These are phyloP conservation scores for Drosophila athabasca DNA, from an alignment of 1,140 invertebrate genomes.

Conservation along the genomic window DNA sequence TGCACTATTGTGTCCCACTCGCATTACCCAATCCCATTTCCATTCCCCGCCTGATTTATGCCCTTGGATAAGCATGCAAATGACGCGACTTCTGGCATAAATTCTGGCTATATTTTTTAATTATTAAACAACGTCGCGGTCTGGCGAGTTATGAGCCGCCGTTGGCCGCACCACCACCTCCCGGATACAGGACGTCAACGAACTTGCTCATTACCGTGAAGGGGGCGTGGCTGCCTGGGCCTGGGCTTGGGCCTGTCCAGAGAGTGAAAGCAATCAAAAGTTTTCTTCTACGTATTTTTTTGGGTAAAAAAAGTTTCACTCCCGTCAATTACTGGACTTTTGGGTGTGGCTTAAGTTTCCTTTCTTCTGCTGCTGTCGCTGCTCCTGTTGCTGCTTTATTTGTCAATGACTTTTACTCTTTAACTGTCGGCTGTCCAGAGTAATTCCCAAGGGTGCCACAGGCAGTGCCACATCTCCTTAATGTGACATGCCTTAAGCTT, in stretches of 20 bases:
- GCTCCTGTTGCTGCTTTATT: constrained; percentile 37
- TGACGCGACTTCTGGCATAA: constrained; percentile 30
- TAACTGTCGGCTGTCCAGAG: constrained; percentile 62
- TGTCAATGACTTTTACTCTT: constrained; percentile 75
- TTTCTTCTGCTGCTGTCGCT: background rate
- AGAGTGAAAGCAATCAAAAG: constrained; percentile 56
- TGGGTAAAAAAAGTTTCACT: constrained; percentile 42
- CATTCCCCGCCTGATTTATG: constrained; percentile 51
- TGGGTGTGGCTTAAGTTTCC: constrained; percentile 10
- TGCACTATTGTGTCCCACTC: constrained; percentile 32
- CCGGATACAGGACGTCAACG: constrained; percentile 17
- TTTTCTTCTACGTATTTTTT: constrained; percentile 39
- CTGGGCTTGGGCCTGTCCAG: too few species aligned
- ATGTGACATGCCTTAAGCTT: constrained; percentile 8
- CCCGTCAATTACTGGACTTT: constrained; percentile 66
- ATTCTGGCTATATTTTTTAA: constrained; percentile 56
- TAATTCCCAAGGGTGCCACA: constrained; percentile 33
- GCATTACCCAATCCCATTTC: background rate
- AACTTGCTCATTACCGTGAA: constrained; percentile 67
- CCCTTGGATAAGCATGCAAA: constrained; percentile 65
- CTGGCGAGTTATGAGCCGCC: constrained; percentile 29
- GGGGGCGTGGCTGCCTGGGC: too few species aligned
- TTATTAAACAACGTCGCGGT: constrained; percentile 66
- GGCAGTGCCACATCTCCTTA: constrained; percentile 28
- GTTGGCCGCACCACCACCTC: background rate